A percentile compares a stretch with the other conserved stretches of the same genome.
phyloP scores from a whole-genome alignment of 2,113 vertebrate species.

The Burhinus bistriatus region DNA sequence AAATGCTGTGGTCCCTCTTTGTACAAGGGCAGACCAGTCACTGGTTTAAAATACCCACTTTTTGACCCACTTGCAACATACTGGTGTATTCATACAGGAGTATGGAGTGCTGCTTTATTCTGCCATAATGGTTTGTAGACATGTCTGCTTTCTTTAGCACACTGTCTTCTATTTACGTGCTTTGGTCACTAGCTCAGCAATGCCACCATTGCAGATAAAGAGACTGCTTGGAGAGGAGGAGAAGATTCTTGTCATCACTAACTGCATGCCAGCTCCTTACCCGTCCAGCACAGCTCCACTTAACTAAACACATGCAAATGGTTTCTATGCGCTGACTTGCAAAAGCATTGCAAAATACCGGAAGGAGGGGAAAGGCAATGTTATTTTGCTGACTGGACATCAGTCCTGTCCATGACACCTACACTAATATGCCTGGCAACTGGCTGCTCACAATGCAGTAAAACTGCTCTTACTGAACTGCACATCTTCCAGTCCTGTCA shows the following conservation, averaged over 20 bases:
- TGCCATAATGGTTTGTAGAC: not conserved
- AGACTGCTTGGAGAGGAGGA: not conserved
- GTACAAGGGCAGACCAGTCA: not conserved
- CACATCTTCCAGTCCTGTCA: not conserved
- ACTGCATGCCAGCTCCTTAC: not conserved
- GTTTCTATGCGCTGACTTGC: not conserved
- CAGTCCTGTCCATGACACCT: not conserved
- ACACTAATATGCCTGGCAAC: not conserved
- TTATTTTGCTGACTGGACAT: constrained; percentile 30
- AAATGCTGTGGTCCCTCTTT: not conserved
- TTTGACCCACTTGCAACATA: not conserved
- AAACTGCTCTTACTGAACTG: not conserved
- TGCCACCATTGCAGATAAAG: not conserved
- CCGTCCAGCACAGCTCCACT: not conserved
- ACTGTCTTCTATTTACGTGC: not conserved
- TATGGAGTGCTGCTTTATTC: not conserved
- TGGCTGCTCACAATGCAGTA: not conserved
- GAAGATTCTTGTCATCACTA: not conserved
- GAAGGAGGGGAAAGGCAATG: constrained; percentile 47
- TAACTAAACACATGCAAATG: not conserved
- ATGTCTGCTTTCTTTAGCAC: not conserved
- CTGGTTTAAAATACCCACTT: not conserved
- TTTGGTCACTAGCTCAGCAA: not conserved
- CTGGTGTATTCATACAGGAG: not conserved
- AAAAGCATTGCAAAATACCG: constrained; percentile 50